Conservation (phyloP, 2,113 vertebrate genomes). For the Suricata suricatta region DNA sequence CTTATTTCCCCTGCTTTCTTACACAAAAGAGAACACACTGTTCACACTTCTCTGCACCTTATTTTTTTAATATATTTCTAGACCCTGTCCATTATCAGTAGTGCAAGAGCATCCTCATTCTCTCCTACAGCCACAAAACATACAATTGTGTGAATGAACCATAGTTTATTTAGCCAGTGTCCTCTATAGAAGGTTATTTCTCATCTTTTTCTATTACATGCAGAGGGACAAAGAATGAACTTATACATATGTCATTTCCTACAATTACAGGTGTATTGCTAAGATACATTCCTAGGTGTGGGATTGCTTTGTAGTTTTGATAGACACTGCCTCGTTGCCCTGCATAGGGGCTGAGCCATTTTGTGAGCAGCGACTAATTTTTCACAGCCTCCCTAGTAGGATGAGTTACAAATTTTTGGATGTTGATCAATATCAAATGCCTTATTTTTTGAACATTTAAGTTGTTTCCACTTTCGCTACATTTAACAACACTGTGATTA, state of each 20-base stretch:
- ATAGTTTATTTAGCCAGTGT: background rate
- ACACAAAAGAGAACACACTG: conserved; percentile 2
- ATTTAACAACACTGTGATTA: background rate
- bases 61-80: background rate
- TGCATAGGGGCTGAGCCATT: background rate
- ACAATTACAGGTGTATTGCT: background rate
- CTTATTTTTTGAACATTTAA: background rate
- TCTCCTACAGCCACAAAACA: background rate
- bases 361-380: background rate
- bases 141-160: background rate
- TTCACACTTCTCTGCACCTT: conserved; percentile 31
- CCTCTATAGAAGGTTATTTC: background rate
- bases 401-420: background rate
- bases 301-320: background rate
- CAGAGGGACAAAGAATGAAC: background rate
- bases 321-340: background rate
- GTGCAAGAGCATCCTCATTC: background rate
- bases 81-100: background rate
- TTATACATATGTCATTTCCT: background rate
- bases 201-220: conserved; percentile 17
- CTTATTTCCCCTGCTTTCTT: conserved; percentile 27
- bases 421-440: background rate
- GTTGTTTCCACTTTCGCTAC: background rate
- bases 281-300: conserved; percentile 46
- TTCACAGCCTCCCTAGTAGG: background rate